Evolutionary conservation across 2,888 invertebrate species (phyloP).

Genomic region (Argynnis bischoffii): DNA sequence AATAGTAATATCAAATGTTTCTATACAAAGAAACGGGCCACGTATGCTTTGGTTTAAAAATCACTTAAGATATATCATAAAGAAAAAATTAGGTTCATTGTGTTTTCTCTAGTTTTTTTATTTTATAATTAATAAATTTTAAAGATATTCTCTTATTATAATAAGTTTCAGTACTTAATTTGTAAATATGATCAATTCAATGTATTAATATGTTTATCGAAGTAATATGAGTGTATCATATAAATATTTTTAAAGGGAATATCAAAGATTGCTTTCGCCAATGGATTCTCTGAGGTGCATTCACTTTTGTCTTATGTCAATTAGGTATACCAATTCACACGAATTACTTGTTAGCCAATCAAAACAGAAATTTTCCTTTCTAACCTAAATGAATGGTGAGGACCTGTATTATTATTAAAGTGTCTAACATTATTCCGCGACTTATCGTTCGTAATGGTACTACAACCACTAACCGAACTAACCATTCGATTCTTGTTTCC

Average conservation of each 20-base stretch:
- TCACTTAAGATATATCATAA: conserved; percentile 32
- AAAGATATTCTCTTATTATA: background rate
- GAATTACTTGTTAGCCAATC: background rate
- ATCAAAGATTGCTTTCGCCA: conserved; percentile 12
- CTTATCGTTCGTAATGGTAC: conserved; percentile 17
- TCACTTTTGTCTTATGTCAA: conserved; percentile 24
- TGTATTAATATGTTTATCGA: too few relatives aligned
- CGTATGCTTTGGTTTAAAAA: conserved; percentile 33
- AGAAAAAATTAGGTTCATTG: conserved; percentile 9
- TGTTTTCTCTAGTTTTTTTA: background rate
- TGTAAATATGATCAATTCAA: too few relatives aligned
- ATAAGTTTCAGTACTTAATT: background rate
- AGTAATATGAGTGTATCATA: too few relatives aligned
- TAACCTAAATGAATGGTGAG: background rate
- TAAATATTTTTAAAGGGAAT: background rate
- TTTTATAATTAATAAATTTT: background rate
- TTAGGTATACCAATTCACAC: conserved; percentile 17
- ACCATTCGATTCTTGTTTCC: conserved; percentile 30
- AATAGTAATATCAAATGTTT: background rate
- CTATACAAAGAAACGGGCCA: conserved; percentile 4
- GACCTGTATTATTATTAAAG: conserved; percentile 6
- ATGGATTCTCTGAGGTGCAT: conserved; percentile 25
- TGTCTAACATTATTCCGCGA: conserved; percentile 30
- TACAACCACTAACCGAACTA: conserved; percentile 12
- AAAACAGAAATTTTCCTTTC: background rate